Base-by-base conservation (phyloP, 1,140 invertebrate genomes). In the Elysia chlorotica region DNA sequence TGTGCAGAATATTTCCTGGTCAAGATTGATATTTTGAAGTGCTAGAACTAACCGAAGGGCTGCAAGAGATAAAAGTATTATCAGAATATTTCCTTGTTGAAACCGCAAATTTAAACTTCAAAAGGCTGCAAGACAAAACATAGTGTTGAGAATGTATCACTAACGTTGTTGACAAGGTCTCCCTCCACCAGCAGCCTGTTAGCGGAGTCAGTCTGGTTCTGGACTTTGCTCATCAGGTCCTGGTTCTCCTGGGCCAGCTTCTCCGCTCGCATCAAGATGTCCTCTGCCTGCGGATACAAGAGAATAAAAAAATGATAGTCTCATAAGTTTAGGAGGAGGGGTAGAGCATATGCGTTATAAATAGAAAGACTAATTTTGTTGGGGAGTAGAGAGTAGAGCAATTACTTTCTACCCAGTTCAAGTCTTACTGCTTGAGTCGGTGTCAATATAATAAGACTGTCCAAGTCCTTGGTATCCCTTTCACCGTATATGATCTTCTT, bases 241-340 rank as follows among this genome's bases (percentile, higher is more conserved):
- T 80, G 65, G 73, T 93, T 89, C 21, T 91, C 84, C 10, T 90
- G 88, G 72, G 93, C 89, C 62, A 94, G 85, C 21, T 91, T 81
- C 23, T 79, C 63, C 0, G 82, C 79, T 48, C 76, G 76, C 2
- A 71, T 59, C 69, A 82, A 91, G n/a, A 95, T 89, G 17, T 87
- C 84, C n/a, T 86, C 80, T 41, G 92, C 90, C 84, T 90, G 76
- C 2, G 25, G 57, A 59, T 65, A 41, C 35, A 25, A 71, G 35
- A 71, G 19, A 31, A 63, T 23, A 65, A 5, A 21, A 31, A 21
- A 31, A 31, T 28, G 19, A 28, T 5, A 63, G 33, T 48, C 10
- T 48, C 41, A n/a, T 48, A n/a, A 10, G n/a, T 48, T 10, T 48
- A 48, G 41, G n/a, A 10, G n/a, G n/a, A 10, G n/a, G n/a, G n/a